phyloP scores from a whole-genome alignment of 35 echinoderm and acorn worm species.

The Anneissia japonica region DNA sequence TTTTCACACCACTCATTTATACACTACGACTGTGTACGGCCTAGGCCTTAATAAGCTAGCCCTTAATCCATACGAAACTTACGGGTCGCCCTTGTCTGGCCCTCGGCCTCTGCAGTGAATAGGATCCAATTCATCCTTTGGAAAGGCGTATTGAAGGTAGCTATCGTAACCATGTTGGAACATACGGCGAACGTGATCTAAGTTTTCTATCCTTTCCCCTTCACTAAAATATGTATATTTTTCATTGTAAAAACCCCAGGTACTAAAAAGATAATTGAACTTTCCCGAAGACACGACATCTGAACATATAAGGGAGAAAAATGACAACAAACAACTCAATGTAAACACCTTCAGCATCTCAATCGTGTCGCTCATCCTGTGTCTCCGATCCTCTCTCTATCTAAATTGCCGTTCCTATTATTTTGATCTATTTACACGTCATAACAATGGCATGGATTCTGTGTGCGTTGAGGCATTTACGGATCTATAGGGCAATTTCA shows the following conservation, averaged over 20 bases:
- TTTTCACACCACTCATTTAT: too few relatives aligned
- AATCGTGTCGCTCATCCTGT: not conserved
- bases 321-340: not conserved
- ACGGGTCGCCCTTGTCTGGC: slow-evolving; percentile 81
- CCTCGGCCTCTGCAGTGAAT: slow-evolving; percentile 89
- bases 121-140: slow-evolving; percentile 87
- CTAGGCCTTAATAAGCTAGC: too few relatives aligned
- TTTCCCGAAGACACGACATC: not conserved
- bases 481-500: too few relatives aligned
- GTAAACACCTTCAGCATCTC: not conserved
- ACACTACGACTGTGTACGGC: too few relatives aligned
- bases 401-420: too few relatives aligned
- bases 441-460: too few relatives aligned
- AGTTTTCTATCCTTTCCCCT: slow-evolving; percentile 49
- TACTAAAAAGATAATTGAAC: not conserved
- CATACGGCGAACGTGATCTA: slow-evolving; percentile 75
- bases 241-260: slow-evolving; percentile 44
- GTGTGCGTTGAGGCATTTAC: too few relatives aligned
- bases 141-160: slow-evolving; percentile 87
- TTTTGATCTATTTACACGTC: too few relatives aligned
- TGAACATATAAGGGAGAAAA: not conserved
- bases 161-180: slow-evolving; percentile 95
- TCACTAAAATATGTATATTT: slow-evolving; percentile 82
- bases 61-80: slow-evolving; percentile 40
- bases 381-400: too few relatives aligned